Base-by-base conservation (phyloP, 2,797 vertebrate genomes). In the Acanthiza pusilla region DNA sequence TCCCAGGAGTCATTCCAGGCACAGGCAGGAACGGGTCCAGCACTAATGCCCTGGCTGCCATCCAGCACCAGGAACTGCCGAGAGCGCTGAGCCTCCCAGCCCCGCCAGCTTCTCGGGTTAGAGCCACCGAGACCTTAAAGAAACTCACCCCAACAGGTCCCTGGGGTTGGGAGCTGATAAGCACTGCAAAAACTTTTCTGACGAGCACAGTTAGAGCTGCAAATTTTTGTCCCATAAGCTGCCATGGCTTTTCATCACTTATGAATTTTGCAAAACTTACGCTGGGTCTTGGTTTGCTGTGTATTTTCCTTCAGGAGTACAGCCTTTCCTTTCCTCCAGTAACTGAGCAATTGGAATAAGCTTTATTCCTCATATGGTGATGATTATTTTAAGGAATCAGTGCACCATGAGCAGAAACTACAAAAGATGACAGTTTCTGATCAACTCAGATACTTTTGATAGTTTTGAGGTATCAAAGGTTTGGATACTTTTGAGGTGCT, bases 1-100 rank as follows among this genome's bases (percentile, higher is more conserved):
- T 95, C 94, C 80, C 1, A 4, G 87, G 95, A 93, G 86, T 16
- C 87, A 96, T 94, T 88, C 71, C 91, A 96, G 91, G 93, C 94
- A 63, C 45, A 81, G 84, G 71, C 93, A 96, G 92, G 87, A 94
- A 18, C 4, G 1, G 43, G 48, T 71, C 93, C 94, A 94, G 90
- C 50, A 1, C 76, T 93, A 63, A 91, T 67, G 82, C 54, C 0
- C 93, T 95, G 97, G 95, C 95, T 71, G 42, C 50, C 43, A 7
- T 78, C 96, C 96, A 97, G 80, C 75, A 67, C 10, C 0, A 55
- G 53, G 47, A 34, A 20, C 53, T 34, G 65, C 79, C 5, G 7
- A 63, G 36, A 86, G 80, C 17, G 6, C 42, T 32, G 58, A 86
- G 84, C 54, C 60, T 13, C 22, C 51, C 83, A 82, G 74, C 77